These are phyloP conservation scores for Otolemur garnettii DNA, from an alignment of 2,113 vertebrate genomes.

Conservation along the genomic window DNA sequence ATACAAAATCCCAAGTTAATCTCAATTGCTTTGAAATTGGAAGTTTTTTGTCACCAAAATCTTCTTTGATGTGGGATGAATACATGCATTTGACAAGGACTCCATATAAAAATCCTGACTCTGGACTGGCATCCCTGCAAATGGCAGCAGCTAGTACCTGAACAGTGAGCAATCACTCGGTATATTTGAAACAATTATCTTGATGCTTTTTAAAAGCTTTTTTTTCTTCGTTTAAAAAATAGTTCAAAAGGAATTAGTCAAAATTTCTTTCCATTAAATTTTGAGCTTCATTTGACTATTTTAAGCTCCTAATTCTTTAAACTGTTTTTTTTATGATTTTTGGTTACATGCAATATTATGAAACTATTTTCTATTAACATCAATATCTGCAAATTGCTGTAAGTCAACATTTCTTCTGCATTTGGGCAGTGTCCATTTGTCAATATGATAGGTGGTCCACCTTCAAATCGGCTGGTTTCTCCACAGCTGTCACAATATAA, in stretches of 20 bases:
- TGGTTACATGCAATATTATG: conserved; percentile 35
- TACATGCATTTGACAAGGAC: neutral
- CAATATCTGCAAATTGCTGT: conserved; percentile 37
- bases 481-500: conserved; percentile 36
- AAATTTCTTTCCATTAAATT: neutral
- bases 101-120: neutral
- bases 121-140: neutral
- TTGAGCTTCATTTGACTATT: neutral
- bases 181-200: neutral
- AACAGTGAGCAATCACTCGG: neutral
- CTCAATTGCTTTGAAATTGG: neutral
- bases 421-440: conserved; percentile 42
- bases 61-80: neutral
- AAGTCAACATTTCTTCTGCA: conserved; percentile 16
- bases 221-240: conserved; percentile 17
- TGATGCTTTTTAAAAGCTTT: neutral
- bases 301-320: neutral
- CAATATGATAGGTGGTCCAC: conserved; percentile 28
- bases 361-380: conserved; percentile 55
- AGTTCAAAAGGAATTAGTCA: conserved; percentile 27
- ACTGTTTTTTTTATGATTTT: neutral
- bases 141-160: neutral
- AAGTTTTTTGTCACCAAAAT: neutral
- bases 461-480: conserved; percentile 55
- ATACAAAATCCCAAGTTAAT: neutral